phyloP scores from a whole-genome alignment of 2,888 invertebrate genomes.

The Drosophila ezoana region DNA sequence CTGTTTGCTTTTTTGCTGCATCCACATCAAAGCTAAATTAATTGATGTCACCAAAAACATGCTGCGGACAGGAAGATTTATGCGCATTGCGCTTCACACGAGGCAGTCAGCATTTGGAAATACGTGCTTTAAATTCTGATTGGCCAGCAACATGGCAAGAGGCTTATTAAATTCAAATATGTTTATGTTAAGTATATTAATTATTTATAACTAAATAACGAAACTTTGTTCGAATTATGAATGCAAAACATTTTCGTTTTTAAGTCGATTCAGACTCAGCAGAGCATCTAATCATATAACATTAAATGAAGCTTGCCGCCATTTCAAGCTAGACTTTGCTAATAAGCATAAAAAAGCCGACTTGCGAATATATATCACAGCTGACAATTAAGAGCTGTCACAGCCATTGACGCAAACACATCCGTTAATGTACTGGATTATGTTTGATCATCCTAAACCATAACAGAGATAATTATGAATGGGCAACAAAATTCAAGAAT shows the following conservation, averaged over 20 bases:
- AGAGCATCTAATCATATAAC: conserved; percentile 45
- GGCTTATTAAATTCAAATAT: conserved; percentile 53
- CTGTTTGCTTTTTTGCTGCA: conserved; percentile 37
- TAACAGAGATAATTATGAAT: conserved; percentile 40
- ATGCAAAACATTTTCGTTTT: conserved; percentile 58
- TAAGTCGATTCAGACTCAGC: conserved; percentile 59
- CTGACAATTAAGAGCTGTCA: conserved; percentile 63
- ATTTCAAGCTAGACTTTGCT: conserved; percentile 12
- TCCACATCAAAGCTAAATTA: conserved; percentile 56
- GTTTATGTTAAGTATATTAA: conserved; percentile 54
- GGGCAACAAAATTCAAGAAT: conserved; percentile 22
- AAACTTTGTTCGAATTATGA: conserved; percentile 59
- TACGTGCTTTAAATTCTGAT: conserved; percentile 31
- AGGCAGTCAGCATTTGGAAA: conserved; percentile 22
- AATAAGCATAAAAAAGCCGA: conserved; percentile 37
- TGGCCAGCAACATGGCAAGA: conserved; percentile 28
- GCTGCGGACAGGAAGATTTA: conserved; percentile 59
- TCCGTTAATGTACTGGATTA: conserved; percentile 57
- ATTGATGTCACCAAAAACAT: conserved; percentile 61
- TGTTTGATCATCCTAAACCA: conserved; percentile 30
- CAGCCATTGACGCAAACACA: conserved; percentile 36
- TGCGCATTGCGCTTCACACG: conserved; percentile 43
- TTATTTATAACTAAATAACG: conserved; percentile 67
- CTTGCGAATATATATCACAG: conserved; percentile 55
- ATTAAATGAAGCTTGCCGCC: conserved; percentile 39